Conservation (phyloP, 2,797 vertebrate genomes). For the Aeoliscus strigatus region DNA sequence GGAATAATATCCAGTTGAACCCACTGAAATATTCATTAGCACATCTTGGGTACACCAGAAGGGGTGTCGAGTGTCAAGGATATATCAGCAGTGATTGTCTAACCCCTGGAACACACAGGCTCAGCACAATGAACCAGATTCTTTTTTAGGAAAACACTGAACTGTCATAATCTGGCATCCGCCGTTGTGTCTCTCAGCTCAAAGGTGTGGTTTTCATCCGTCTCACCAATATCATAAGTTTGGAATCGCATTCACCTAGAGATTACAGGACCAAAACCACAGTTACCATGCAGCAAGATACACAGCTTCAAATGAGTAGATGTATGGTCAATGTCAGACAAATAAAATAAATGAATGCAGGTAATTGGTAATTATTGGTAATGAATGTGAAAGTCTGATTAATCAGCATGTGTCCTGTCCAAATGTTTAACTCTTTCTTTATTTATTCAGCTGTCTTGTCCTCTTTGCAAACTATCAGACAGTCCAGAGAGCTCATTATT, state of each 20-base stretch:
- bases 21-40: conserved; percentile 74
- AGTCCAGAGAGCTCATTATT: conserved; percentile 10
- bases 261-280: no score
- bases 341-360: no score
- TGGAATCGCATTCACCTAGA: no score
- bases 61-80: conserved; percentile 55
- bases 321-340: no score
- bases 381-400: conserved; percentile 10
- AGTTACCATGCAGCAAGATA: no score
- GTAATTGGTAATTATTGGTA: no score
- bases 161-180: no score
- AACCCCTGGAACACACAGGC: conserved; percentile 28
- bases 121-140: conserved; percentile 27
- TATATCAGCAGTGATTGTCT: conserved; percentile 39
- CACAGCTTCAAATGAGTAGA: no score
- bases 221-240: no score
- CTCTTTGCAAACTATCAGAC: conserved; percentile 17
- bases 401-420: conserved; percentile 38
- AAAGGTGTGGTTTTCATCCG: no score
- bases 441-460: conserved; percentile 65
- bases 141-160: no score
- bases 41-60: conserved; percentile 43
- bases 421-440: conserved; percentile 49
- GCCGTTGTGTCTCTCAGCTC: no score
- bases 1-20: conserved; percentile 69